phyloP scores from a whole-genome alignment of 2,797 vertebrate genomes.

The Halcyon badia region DNA sequence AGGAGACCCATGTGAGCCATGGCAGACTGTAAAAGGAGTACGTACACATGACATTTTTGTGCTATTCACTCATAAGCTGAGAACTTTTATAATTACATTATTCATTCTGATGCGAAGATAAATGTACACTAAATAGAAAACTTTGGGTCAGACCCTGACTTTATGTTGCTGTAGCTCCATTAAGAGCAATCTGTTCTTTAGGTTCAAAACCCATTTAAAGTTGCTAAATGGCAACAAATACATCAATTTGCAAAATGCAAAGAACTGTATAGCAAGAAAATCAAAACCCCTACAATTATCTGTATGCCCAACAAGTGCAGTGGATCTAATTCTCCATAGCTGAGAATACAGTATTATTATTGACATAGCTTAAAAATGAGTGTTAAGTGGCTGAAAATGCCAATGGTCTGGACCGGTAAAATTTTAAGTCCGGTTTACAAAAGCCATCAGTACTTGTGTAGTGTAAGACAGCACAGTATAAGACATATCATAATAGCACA shows the following conservation, averaged over 20 bases:
- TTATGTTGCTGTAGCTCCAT: not conserved
- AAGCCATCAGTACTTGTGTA: not conserved
- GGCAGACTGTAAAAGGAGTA: not conserved
- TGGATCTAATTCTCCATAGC: not conserved
- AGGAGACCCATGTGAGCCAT: not conserved
- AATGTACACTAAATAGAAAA: not conserved
- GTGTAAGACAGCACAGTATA: not conserved
- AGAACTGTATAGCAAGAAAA: not conserved
- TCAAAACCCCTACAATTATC: not conserved
- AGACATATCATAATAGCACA: rapidly evolving
- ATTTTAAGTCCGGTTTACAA: not conserved
- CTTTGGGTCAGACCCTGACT: not conserved
- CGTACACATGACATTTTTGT: not conserved
- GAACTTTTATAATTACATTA: not conserved
- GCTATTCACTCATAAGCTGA: not conserved
- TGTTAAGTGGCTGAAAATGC: not conserved
- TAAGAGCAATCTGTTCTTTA: not conserved
- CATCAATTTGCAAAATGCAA: not conserved
- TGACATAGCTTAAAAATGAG: not conserved
- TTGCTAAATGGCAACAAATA: not conserved
- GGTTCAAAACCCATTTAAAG: not conserved
- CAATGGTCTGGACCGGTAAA: not conserved
- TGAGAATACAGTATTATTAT: not conserved
- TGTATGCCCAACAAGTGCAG: not conserved
- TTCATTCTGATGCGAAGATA: not conserved